phyloP scores from a whole-genome alignment of 1,140 invertebrate species.

The Caenorhabditis brenneri region DNA sequence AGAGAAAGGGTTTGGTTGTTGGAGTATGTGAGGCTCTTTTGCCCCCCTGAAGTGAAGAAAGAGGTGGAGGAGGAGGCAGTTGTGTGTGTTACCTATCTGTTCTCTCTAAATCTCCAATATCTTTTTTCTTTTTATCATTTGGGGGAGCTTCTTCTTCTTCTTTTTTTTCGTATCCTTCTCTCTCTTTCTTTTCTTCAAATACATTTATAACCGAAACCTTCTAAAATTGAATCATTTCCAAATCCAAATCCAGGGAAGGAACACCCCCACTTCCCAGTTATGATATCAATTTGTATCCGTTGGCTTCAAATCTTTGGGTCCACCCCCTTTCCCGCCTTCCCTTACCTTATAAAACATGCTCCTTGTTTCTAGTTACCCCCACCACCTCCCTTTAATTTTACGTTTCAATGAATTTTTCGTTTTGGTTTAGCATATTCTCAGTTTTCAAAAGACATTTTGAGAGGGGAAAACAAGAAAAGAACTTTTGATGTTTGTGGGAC shows the following conservation, averaged over 20 bases:
- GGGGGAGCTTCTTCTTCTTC: neutral
- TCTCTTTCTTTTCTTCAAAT: neutral
- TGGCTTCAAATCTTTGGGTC: neutral
- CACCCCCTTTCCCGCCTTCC: neutral
- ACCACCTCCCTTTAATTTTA: neutral
- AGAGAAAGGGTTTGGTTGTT: no score
- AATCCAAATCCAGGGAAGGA: neutral
- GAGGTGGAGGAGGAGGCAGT: neutral
- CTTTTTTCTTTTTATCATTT: neutral
- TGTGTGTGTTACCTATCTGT: neutral
- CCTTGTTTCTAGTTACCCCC: neutral
- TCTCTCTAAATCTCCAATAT: neutral
- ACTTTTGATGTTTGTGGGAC: neutral
- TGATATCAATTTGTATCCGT: neutral
- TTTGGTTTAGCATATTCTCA: neutral
- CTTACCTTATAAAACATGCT: neutral
- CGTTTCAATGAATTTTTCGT: neutral
- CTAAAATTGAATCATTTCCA: neutral
- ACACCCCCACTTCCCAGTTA: neutral
- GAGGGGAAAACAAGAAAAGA: neutral
- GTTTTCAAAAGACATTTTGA: neutral
- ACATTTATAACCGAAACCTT: neutral
- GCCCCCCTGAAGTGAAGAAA: no score
- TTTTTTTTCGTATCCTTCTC: neutral
- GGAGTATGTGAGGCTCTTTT: no score